Evolutionary conservation across 2,113 vertebrate species (phyloP).

Genomic region (Ranitomeya imitator): DNA sequence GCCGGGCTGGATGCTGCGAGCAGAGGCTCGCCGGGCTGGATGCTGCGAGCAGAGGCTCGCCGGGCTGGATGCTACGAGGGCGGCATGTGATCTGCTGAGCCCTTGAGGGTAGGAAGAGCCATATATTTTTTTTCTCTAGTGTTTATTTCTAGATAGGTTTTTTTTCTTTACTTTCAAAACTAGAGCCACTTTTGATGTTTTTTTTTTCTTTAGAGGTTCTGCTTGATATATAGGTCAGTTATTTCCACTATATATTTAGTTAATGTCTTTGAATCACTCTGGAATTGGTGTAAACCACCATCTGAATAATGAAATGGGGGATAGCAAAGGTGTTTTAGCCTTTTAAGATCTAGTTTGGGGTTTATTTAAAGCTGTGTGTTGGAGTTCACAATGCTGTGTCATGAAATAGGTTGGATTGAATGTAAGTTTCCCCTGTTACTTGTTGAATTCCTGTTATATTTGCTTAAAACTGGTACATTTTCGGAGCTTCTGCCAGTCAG

Average conservation of each 20-base stretch:
- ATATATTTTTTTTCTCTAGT: slow-evolving; percentile 16
- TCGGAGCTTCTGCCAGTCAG: slow-evolving; percentile 73
- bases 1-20: no score
- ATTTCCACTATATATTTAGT: not conserved
- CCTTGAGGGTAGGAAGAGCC: slow-evolving; percentile 20
- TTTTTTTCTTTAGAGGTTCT: not conserved
- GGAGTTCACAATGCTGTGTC: slow-evolving; percentile 71
- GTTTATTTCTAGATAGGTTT: not conserved
- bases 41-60: not conserved
- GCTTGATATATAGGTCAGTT: slow-evolving; percentile 8
- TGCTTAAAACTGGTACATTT: slow-evolving; percentile 69
- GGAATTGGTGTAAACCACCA: slow-evolving; percentile 60
- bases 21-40: no score
- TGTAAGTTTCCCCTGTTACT: slow-evolving; percentile 73
- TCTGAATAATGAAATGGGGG: slow-evolving; percentile 65
- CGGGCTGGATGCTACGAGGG: not conserved
- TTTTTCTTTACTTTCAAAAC: not conserved
- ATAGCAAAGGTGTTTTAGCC: slow-evolving; percentile 72
- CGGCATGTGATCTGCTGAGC: not conserved
- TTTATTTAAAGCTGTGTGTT: slow-evolving; percentile 69
- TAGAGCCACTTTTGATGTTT: not conserved
- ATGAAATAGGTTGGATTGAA: slow-evolving; percentile 70
- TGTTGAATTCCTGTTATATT: slow-evolving; percentile 69
- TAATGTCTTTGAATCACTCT: slow-evolving; percentile 63
- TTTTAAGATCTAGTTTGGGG: slow-evolving; percentile 71